A percentile compares a stretch with the other conserved stretches of the same genome.
Conservation (phyloP, 2,888 invertebrate species). For the Achlya flavicornis region DNA sequence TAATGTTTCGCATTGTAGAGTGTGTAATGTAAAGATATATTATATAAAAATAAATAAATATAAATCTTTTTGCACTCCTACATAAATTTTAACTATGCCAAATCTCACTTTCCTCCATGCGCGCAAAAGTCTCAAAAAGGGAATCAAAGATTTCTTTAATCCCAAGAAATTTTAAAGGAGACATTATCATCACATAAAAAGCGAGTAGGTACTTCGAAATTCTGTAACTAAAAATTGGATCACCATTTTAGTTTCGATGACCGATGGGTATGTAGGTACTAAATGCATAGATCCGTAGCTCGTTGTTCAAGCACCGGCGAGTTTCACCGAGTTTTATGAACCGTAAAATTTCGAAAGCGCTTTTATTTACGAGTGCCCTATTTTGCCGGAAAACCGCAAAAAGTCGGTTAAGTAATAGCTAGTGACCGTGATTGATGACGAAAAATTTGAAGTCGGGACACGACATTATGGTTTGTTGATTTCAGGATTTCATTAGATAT, state of each 20-base stretch:
- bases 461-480: constrained; percentile 1
- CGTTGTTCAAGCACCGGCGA: constrained; percentile 7
- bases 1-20: no score
- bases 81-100: no score
- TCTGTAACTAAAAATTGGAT: background rate
- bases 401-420: constrained; percentile 9
- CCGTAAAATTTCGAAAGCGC: constrained; percentile 25
- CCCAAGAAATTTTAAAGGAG: no score
- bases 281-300: constrained; percentile 8
- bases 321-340: constrained; percentile 25
- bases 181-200: no score
- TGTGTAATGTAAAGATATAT: no score
- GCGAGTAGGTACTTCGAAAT: background rate
- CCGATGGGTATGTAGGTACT: background rate
- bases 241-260: background rate
- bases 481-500: constrained; percentile 9
- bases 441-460: background rate
- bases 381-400: constrained; percentile 12
- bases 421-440: constrained; percentile 8
- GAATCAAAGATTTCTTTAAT: no score
- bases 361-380: constrained; percentile 17
- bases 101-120: no score
- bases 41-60: no score
- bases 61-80: no score
- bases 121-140: no score